Percentiles rank a stretch among this genome's conserved stretches.
Evolutionary conservation across 1,140 invertebrate genomes (phyloP).

Genomic region (Lepidurus couesii): DNA sequence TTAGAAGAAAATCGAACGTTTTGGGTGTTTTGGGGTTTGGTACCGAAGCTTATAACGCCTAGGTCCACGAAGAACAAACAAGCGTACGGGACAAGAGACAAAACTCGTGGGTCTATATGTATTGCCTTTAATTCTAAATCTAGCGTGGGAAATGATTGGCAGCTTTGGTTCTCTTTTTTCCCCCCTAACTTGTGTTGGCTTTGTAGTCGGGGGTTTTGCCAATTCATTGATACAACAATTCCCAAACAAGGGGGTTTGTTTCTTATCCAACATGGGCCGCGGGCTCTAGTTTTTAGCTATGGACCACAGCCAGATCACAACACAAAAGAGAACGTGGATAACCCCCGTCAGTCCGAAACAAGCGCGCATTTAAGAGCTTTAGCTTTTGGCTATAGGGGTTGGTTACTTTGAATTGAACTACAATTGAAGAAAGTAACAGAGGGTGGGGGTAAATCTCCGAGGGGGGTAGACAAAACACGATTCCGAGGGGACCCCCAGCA

Average conservation of each 20-base stretch:
- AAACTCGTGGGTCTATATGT: no score
- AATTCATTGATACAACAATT: slow-evolving; percentile 22
- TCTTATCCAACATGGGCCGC: slow-evolving; percentile 21
- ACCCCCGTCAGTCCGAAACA: slow-evolving; percentile 2
- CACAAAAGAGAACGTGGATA: slow-evolving; percentile 15
- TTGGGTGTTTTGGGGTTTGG: no score
- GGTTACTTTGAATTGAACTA: slow-evolving; percentile 19
- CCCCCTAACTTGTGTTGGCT: neutral
- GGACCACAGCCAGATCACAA: slow-evolving; percentile 13
- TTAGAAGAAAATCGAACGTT: no score
- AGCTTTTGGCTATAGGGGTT: slow-evolving; percentile 5
- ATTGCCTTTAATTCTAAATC: neutral
- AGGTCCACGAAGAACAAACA: no score
- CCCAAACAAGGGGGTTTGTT: slow-evolving; percentile 12
- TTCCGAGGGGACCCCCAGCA: slow-evolving; percentile 12
- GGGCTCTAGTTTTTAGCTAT: neutral
- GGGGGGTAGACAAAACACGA: slow-evolving; percentile 18
- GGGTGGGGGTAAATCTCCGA: slow-evolving; percentile 20
- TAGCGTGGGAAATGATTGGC: slow-evolving; percentile 21
- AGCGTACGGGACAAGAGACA: no score
- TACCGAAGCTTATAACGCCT: no score
- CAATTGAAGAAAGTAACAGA: slow-evolving; percentile 20
- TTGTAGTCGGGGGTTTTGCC: slow-evolving; percentile 1
- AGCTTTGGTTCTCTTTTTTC: neutral
- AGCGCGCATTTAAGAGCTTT: slow-evolving; percentile 17